These are phyloP conservation scores for Helostoma temminkii DNA, from an alignment of 2,797 vertebrate species.

Conservation along the genomic window DNA sequence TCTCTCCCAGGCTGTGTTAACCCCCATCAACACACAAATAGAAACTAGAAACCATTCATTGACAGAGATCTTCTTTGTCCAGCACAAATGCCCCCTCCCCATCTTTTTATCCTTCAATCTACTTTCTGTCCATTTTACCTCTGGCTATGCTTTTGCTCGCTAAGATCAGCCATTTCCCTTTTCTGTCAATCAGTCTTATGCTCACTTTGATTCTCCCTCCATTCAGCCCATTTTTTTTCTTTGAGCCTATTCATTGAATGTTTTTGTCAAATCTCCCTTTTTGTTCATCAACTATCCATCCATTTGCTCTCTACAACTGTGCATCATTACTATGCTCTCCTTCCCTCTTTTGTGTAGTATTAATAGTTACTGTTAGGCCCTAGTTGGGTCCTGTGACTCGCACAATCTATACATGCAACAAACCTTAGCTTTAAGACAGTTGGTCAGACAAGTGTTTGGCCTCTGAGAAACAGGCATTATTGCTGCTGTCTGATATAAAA, in stretches of 20 bases:
- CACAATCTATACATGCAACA: no score
- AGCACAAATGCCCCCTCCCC: slow-evolving; percentile 55
- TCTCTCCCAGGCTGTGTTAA: slow-evolving; percentile 29
- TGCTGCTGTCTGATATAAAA: no score
- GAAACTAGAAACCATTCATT: slow-evolving; percentile 76
- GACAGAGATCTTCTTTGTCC: slow-evolving; percentile 82
- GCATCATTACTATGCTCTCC: slow-evolving; percentile 15
- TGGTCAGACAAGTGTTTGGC: no score
- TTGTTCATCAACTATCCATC: slow-evolving; percentile 23
- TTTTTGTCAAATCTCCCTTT: slow-evolving; percentile 11
- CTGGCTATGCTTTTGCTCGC: slow-evolving; percentile 27
- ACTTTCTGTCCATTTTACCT: slow-evolving; percentile 45
- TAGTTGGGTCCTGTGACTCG: no score
- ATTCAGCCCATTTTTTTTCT: slow-evolving; percentile 2
- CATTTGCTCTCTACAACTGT: slow-evolving; percentile 5
- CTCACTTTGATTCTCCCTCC: slow-evolving; percentile 4
- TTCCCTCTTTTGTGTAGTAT: slow-evolving; percentile 10
- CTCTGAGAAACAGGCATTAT: no score
- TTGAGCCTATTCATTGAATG: background rate
- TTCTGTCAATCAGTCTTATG: slow-evolving; percentile 15
- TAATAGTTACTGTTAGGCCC: slow-evolving; percentile 32
- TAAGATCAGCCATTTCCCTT: slow-evolving; percentile 37
- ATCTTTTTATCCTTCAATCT: slow-evolving; percentile 44
- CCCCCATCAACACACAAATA: slow-evolving; percentile 17
- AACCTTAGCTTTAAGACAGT: no score